These are phyloP conservation scores for Allygus modestus DNA, from an alignment of 2,888 invertebrate genomes.

Conservation along the genomic window DNA sequence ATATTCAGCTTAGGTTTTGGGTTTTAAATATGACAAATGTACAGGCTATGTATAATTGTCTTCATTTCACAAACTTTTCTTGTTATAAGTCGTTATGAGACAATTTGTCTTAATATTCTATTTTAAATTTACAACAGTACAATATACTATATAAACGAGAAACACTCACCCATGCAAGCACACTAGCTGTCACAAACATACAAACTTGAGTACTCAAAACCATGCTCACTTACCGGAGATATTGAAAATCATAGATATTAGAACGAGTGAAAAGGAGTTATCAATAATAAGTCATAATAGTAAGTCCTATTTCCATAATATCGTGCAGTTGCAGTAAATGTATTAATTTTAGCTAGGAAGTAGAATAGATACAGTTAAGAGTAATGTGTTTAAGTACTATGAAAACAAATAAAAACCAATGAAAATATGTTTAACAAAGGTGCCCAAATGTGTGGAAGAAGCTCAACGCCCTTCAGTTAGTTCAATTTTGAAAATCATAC, in stretches of 20 bases:
- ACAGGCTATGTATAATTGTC: too few species aligned
- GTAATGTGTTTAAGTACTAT: neutral
- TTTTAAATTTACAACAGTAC: too few species aligned
- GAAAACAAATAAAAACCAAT: neutral
- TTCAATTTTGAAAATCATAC: neutral
- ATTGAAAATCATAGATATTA: neutral
- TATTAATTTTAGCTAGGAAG: neutral
- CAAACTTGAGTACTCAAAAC: neutral
- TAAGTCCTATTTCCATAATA: neutral
- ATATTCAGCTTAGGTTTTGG: too few species aligned
- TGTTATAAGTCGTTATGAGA: too few species aligned
- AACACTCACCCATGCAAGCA: constrained; percentile 37
- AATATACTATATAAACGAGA: neutral
- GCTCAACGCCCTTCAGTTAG: too few species aligned
- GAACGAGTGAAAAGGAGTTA: neutral
- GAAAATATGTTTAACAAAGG: constrained; percentile 2
- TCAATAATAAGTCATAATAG: neutral
- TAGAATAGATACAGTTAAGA: neutral
- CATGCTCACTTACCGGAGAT: constrained; percentile 34
- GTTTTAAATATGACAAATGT: too few species aligned
- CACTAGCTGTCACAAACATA: neutral
- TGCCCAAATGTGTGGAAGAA: neutral
- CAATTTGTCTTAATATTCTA: too few species aligned
- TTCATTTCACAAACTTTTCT: too few species aligned
- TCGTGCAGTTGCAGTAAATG: neutral